These are phyloP conservation scores for Pygocentrus nattereri DNA, from an alignment of 2,797 vertebrate species.

Conservation along the genomic window DNA sequence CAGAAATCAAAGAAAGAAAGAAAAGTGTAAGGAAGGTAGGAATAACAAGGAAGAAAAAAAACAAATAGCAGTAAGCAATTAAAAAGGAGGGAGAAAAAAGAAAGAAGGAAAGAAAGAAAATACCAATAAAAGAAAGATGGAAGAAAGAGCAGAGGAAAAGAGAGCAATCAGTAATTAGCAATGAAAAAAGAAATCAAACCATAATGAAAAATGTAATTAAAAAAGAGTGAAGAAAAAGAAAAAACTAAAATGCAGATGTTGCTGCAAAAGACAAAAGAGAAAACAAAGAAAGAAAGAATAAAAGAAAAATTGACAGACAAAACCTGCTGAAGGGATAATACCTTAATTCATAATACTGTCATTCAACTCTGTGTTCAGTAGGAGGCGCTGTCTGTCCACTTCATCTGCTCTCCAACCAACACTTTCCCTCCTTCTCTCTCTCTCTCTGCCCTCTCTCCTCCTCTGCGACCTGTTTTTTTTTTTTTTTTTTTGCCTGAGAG, in stretches of 20 bases:
- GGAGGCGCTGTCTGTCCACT: constrained; percentile 45
- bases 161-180: not conserved
- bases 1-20: not conserved
- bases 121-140: not conserved
- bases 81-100: no score
- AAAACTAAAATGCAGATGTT: no score
- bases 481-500: not conserved
- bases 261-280: no score
- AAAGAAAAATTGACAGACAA: not conserved
- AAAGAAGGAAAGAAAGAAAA: not conserved
- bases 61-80: no score
- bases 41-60: no score
- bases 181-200: not conserved
- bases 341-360: not conserved
- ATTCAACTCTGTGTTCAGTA: constrained; percentile 33
- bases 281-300: not conserved
- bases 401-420: not conserved
- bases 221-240: no score
- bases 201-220: not conserved
- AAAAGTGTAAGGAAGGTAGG: no score
- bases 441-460: constrained; percentile 19
- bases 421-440: constrained; percentile 7
- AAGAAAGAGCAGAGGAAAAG: not conserved
- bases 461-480: not conserved
- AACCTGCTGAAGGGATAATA: not conserved